Percentiles rank a stretch among this genome's conserved stretches.
phyloP scores from a whole-genome alignment of 2,113 vertebrate species.

The Oxygymnocypris stewartii region DNA sequence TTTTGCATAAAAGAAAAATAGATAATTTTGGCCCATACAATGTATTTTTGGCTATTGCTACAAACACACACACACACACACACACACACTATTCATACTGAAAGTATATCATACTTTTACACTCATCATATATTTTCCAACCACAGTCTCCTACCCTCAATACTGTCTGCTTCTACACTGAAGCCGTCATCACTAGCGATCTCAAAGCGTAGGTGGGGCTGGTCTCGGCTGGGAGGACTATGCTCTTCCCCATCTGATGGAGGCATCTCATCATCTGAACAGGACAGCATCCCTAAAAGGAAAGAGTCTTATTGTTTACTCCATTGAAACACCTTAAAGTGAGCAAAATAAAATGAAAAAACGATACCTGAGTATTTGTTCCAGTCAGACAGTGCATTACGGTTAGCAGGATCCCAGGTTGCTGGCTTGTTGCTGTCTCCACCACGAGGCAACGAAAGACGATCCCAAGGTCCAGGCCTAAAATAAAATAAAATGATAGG shows the following conservation, averaged over 20 bases:
- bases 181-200: conserved; percentile 90
- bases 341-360: not conserved
- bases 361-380: conserved; percentile 77
- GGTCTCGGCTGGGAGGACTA: conserved; percentile 69
- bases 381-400: conserved; percentile 75
- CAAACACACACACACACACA: too few species aligned
- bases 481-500: not conserved
- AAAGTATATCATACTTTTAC: not conserved
- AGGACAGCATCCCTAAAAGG: conserved; percentile 72
- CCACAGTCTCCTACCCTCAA: conserved; percentile 78
- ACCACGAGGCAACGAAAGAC: conserved; percentile 52
- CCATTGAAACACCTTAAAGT: not conserved
- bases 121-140: not conserved
- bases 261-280: conserved; percentile 79
- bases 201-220: conserved; percentile 84
- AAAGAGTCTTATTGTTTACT: not conserved
- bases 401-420: conserved; percentile 69
- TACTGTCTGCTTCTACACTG: conserved; percentile 83
- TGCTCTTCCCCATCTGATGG: conserved; percentile 76
- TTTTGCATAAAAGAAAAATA: too few species aligned
- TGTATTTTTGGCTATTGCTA: too few species aligned
- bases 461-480: conserved; percentile 73
- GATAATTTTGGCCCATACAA: too few species aligned
- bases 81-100: not conserved
- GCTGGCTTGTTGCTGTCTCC: conserved; percentile 67